Evolutionary conservation across 2,888 invertebrate genomes (phyloP), one percentile per base, ranked within the genome.

Genomic region (Monochamus alternatus): DNA sequence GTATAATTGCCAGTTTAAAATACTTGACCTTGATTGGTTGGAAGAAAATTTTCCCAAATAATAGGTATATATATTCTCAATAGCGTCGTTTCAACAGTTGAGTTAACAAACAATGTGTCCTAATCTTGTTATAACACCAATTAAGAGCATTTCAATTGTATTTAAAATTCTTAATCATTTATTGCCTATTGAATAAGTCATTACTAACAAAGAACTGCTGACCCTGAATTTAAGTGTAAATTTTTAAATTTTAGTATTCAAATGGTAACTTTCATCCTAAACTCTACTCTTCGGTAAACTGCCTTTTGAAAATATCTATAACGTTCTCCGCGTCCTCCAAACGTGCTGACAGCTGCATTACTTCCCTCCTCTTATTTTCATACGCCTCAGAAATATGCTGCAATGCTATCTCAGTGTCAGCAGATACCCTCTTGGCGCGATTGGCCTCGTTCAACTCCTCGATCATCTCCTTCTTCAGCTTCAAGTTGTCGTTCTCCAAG

Each of bases 381-480:
- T 81, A 84, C 0, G 84, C 83, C 60, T 83, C 83, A 0, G 82
- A 83, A 62, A 84, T 80, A 67, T 84, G 83, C 44, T 83, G 81
- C 47, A 84, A 65, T 43, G 83, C 82, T 30, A 83, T 80, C 77
- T 83, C 83, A 3, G 83, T 81, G 66, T 83, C 83, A 12, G 83
- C 79, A 2, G 81, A 82, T 12, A 83, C 81, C 58, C 82, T 75
- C 70, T 84, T 84, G 2, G 82, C 84, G 43, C 81, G 71, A 66
- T 84, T 84, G 1, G 83, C 83, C 60, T 84, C 83, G 55, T 82
- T 83, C 73, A 84, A 75, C 78, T 84, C 83, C 31, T 83, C 81
- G 30, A 83, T 83, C 81, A 84, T 84, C 43, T 82, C 82, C 64
- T 83, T 83, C 67, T 84, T 84, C 31, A 84, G 66, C 58, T 76